Evolutionary conservation across 2,888 invertebrate genomes (phyloP), one percentile per base, ranked within the genome.

Genomic region (Sialis lutaria): DNA sequence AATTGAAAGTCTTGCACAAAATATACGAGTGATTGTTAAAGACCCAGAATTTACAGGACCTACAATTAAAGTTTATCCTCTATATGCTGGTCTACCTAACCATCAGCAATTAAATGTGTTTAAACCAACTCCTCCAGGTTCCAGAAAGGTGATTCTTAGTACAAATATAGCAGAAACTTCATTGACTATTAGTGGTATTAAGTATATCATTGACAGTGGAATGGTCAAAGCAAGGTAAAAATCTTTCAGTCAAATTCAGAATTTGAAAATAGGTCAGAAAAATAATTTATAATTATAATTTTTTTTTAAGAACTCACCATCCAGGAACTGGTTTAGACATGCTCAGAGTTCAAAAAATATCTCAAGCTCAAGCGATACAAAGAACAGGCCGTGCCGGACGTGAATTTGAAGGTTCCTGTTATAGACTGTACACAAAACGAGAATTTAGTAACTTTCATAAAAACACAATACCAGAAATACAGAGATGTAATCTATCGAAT

Each of bases 121-220:
- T 70, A 72, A 77, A 50, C 73, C 76, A 1, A 72, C 81, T 1
- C 79, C 84, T 3, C 65, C 73, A 4, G 82, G 82, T 49, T 77
- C 77, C 12, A 73, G 97, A 46, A 98, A 97, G 69, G 79, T 97
- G 30, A 82, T 98, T 32, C 71, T 98, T 44, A 83, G 95, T 6
- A 98, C 98, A 33, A 98, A 98, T 64, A 89, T 98, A 52, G 97
- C 98, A 0, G 98, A 98, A 69, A 92, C 97, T 0, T 97, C 96
- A 3, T 78, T 98, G 32, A 98, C 97, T 0, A 96, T 98, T 55
- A 84, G 84, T 48, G 86, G 89, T 46, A 85, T 96, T 53, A 83
- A 84, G 57, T 86, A 79, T 67, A 90, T 96, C 7, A 81, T 96
- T 48, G 96, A 96, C 60, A 79, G 86, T 48, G 95, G 96, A 1